Evolutionary conservation across 1,140 invertebrate species (phyloP).

Genomic region (Acyrthosiphon pisum): DNA sequence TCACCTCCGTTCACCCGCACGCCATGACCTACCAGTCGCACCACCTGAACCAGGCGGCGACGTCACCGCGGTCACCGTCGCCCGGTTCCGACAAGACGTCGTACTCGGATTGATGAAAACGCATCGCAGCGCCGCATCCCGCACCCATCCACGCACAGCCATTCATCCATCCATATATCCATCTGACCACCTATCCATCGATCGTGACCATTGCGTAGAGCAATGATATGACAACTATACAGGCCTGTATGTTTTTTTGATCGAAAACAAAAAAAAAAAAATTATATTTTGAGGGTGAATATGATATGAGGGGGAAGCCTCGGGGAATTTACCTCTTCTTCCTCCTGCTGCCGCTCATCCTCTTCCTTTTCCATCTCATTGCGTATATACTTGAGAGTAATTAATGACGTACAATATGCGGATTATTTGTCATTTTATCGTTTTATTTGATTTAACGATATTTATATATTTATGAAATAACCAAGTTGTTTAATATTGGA

Average conservation of each 20-base stretch:
- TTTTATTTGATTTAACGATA: no score
- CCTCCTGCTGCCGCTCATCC: background rate
- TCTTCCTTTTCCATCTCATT: background rate
- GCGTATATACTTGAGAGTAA: background rate
- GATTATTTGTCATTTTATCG: no score
- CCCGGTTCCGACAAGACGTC: slow-evolving; percentile 47
- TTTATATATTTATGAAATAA: no score
- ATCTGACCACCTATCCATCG: no score
- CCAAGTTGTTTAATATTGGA: no score
- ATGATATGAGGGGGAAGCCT: no score
- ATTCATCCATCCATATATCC: background rate
- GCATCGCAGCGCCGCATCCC: background rate
- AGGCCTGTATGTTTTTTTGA: no score
- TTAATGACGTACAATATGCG: no score
- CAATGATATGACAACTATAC: no score
- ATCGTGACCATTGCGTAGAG: no score
- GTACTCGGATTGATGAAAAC: slow-evolving; percentile 33
- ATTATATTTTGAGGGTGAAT: no score
- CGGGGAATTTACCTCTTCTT: background rate
- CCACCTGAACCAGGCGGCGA: background rate
- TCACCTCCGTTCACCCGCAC: slow-evolving; percentile 44
- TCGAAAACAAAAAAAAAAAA: no score
- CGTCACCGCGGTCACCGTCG: slow-evolving; percentile 36
- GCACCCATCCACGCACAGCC: background rate
- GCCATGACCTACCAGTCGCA: slow-evolving; percentile 41